Evolutionary conservation across 2,888 invertebrate species (phyloP).

Genomic region (Andrena bucephala): DNA sequence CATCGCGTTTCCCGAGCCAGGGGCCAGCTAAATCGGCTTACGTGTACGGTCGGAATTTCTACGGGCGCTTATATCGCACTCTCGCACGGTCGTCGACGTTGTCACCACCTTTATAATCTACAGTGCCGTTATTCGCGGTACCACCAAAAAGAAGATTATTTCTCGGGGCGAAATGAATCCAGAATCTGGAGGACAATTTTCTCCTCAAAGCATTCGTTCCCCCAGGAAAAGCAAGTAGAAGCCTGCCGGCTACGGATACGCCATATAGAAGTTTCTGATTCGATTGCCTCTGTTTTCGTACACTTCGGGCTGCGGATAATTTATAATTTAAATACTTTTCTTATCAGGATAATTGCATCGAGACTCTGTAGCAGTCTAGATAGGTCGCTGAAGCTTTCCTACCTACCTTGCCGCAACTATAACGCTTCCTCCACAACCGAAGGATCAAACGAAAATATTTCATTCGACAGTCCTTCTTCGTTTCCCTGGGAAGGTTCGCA

Average conservation of each 20-base stretch:
- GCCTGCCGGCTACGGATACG: neutral
- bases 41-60: slow-evolving; percentile 64
- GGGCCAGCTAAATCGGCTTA: slow-evolving; percentile 77
- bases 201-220: neutral
- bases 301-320: neutral
- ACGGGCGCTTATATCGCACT: slow-evolving; percentile 32
- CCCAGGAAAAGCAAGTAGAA: neutral
- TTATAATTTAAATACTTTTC: too few species aligned
- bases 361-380: too few species aligned
- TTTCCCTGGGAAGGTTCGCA: neutral
- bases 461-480: neutral
- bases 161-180: neutral
- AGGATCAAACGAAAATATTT: neutral
- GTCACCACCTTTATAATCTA: slow-evolving; percentile 3
- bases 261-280: neutral
- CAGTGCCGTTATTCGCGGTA: slow-evolving; percentile 19
- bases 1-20: slow-evolving; percentile 51
- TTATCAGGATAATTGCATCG: too few species aligned
- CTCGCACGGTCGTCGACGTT: slow-evolving; percentile 9
- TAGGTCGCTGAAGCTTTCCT: too few species aligned
- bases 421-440: neutral
- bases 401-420: too few species aligned
- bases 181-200: neutral
- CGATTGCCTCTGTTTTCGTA: neutral
- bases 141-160: neutral